These are phyloP conservation scores for Napeogenes sylphis DNA, from an alignment of 2,888 invertebrate genomes.

Conservation along the genomic window DNA sequence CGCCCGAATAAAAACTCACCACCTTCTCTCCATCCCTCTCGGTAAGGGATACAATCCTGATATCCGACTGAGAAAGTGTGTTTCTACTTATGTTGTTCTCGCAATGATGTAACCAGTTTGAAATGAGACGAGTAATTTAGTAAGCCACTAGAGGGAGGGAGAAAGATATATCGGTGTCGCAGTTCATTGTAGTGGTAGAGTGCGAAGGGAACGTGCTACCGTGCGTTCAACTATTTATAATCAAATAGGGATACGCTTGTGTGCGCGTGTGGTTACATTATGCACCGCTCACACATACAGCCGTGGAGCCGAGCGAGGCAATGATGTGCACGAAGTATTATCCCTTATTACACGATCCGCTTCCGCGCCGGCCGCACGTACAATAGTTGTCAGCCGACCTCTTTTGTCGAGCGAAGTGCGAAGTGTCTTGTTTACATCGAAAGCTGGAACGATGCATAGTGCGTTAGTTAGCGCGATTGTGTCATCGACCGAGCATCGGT, in stretches of 20 bases:
- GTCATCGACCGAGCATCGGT: conserved; percentile 68
- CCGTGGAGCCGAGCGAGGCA: conserved; percentile 61
- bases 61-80: conserved; percentile 53
- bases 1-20: conserved; percentile 46
- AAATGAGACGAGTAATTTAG: conserved; percentile 48
- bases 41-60: conserved; percentile 38
- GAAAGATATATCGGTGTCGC: conserved; percentile 53
- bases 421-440: conserved; percentile 72
- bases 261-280: conserved; percentile 70
- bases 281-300: conserved; percentile 64
- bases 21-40: conserved; percentile 48
- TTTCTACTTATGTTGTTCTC: conserved; percentile 48
- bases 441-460: conserved; percentile 63
- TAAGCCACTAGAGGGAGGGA: conserved; percentile 41
- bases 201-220: conserved; percentile 76
- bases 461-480: conserved; percentile 69
- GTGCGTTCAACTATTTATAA: conserved; percentile 77
- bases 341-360: conserved; percentile 75
- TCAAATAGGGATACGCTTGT: conserved; percentile 57
- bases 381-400: conserved; percentile 65
- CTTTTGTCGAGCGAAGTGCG: conserved; percentile 59
- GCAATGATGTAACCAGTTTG: conserved; percentile 68
- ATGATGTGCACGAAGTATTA: conserved; percentile 76
- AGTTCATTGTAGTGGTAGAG: conserved; percentile 69
- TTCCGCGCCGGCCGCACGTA: conserved; percentile 70